These are phyloP conservation scores for Eumaeus atala DNA, from an alignment of 1,140 invertebrate species.

Conservation along the genomic window DNA sequence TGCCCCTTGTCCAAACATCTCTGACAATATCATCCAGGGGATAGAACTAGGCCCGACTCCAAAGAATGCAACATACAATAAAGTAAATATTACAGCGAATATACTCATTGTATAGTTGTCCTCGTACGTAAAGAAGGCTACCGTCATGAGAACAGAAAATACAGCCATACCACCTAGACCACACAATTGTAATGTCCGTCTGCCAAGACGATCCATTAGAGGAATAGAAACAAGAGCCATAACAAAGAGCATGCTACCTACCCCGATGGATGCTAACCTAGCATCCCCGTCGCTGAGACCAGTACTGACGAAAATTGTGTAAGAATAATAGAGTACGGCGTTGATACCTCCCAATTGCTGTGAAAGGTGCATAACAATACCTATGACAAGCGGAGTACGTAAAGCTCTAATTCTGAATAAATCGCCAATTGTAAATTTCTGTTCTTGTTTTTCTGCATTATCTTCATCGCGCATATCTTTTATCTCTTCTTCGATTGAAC, in stretches of 20 bases:
- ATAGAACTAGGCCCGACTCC: slow-evolving; percentile 95
- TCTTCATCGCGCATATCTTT: slow-evolving; percentile 93
- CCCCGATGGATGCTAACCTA: slow-evolving; percentile 92
- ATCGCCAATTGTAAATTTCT: slow-evolving; percentile 87
- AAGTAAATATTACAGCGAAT: slow-evolving; percentile 89
- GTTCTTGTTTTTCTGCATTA: slow-evolving; percentile 85
- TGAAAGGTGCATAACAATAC: slow-evolving; percentile 94
- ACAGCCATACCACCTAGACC: slow-evolving; percentile 94
- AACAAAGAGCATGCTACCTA: slow-evolving; percentile 92
- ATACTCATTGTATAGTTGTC: slow-evolving; percentile 75
- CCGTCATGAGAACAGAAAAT: slow-evolving; percentile 93
- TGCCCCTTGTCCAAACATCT: slow-evolving; percentile 95
- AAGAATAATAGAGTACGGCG: slow-evolving; percentile 95
- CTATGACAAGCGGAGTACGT: slow-evolving; percentile 89
- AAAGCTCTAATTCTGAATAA: slow-evolving; percentile 85
- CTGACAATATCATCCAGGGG: slow-evolving; percentile 97
- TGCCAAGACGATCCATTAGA: slow-evolving; percentile 92
- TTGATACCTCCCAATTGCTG: slow-evolving; percentile 97
- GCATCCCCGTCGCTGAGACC: slow-evolving; percentile 84
- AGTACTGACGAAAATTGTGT: slow-evolving; percentile 86
- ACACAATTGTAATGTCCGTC: slow-evolving; percentile 89
- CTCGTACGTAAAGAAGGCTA: slow-evolving; percentile 77
- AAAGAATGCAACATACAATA: slow-evolving; percentile 94
- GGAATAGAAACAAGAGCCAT: slow-evolving; percentile 96
- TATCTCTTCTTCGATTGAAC: slow-evolving; percentile 87